Conservation (phyloP, 2,888 invertebrate genomes). For the Amiota communis region DNA sequence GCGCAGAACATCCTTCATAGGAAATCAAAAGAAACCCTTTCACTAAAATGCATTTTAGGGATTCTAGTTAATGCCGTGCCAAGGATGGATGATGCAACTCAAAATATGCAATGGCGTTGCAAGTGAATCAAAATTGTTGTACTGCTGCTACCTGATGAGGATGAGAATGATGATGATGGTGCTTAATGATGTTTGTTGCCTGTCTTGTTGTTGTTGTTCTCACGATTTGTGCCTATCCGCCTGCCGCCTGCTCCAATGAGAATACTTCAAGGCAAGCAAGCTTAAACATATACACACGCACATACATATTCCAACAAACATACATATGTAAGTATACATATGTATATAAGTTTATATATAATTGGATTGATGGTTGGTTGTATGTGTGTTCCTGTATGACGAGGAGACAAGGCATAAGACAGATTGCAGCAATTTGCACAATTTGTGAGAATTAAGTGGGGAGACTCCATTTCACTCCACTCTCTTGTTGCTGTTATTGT, state of each 20-base stretch:
- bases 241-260: slow-evolving; percentile 10
- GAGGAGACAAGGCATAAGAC: slow-evolving; percentile 10
- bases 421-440: slow-evolving; percentile 26
- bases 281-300: slow-evolving; percentile 11
- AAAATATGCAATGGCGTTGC: slow-evolving; percentile 22
- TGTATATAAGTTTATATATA: slow-evolving; percentile 1
- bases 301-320: not conserved
- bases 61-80: no score
- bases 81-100: slow-evolving; percentile 13
- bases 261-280: slow-evolving; percentile 8
- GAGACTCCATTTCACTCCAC: not conserved
- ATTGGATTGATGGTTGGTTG: not conserved
- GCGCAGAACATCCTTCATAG: no score
- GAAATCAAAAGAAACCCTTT: no score
- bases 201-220: not conserved
- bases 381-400: slow-evolving; percentile 1
- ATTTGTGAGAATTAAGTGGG: slow-evolving; percentile 35
- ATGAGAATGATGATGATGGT: not conserved
- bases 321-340: slow-evolving; percentile 1
- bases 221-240: not conserved
- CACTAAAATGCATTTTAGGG: no score
- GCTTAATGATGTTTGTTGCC: not conserved
- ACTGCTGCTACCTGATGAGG: not conserved
- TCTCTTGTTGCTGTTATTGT: slow-evolving; percentile 54
- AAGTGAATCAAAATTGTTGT: slow-evolving; percentile 8